Conservation (phyloP, 2,797 vertebrate genomes). For the Oryzias dopingdopingensis region DNA sequence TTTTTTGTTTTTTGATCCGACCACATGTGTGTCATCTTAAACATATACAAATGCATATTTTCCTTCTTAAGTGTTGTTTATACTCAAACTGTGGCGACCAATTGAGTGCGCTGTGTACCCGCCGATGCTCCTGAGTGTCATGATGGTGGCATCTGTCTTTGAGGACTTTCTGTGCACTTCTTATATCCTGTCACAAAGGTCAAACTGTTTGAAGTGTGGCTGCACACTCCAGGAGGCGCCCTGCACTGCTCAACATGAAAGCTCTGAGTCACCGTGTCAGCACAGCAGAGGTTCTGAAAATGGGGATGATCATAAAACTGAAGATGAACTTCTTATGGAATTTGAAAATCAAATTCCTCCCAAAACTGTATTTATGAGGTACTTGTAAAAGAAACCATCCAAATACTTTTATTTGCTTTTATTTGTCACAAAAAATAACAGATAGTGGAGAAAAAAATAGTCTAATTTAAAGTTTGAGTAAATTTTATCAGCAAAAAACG, state of each 20-base stretch:
- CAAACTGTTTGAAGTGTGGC: constrained; percentile 70
- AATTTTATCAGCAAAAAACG: no score
- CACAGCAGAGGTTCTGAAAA: constrained; percentile 42
- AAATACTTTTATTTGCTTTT: no score
- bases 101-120: background rate
- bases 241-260: constrained; percentile 67
- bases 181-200: constrained; percentile 66
- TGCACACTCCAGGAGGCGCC: constrained; percentile 55
- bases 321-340: background rate
- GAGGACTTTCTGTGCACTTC: constrained; percentile 36
- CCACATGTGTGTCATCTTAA: constrained; percentile 12
- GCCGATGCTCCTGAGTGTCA: constrained; percentile 17
- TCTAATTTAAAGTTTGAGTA: no score
- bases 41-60: background rate
- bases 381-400: background rate
- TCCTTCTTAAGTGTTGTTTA: constrained; percentile 4
- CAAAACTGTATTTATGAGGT: background rate
- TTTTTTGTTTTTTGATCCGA: constrained; percentile 1
- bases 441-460: no score
- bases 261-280: constrained; percentile 56
- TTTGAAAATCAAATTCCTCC: no score
- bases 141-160: constrained; percentile 16
- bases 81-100: background rate
- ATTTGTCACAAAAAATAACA: no score
- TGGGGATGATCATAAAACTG: constrained; percentile 16